Conservation (phyloP, 2,888 invertebrate species). For the Dione vanillae region DNA sequence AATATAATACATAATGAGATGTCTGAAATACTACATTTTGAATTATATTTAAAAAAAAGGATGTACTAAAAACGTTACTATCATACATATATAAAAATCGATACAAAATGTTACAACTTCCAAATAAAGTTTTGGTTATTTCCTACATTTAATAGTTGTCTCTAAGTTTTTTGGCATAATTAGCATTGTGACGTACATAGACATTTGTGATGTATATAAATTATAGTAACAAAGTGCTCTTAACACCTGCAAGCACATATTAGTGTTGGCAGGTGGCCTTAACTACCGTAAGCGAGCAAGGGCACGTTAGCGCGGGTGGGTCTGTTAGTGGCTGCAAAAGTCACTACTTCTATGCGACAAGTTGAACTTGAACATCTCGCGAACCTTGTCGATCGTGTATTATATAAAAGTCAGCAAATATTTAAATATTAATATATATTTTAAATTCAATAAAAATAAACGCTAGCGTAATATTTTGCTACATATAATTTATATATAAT, state of each 20-base stretch:
- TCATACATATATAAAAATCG: neutral
- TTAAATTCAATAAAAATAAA: neutral
- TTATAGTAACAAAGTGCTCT: neutral
- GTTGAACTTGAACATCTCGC: constrained; percentile 74
- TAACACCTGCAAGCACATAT: constrained; percentile 15
- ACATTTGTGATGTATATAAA: neutral
- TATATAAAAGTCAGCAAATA: constrained; percentile 27
- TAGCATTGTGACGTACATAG: neutral
- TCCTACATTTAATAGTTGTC: neutral
- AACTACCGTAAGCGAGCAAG: constrained; percentile 29
- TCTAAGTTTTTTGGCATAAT: neutral
- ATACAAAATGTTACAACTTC: no score
- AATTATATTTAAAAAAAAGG: neutral
- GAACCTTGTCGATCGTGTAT: constrained; percentile 48
- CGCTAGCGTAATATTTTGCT: neutral
- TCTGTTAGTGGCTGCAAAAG: constrained; percentile 20
- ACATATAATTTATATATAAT: neutral
- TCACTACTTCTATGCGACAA: constrained; percentile 49
- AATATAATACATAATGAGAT: neutral
- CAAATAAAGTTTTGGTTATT: no score
- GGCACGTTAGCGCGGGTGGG: constrained; percentile 21
- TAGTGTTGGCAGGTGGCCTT: constrained; percentile 24
- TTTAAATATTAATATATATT: constrained; percentile 17
- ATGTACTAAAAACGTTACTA: neutral
- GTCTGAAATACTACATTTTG: neutral